A percentile compares a stretch with the other conserved stretches of the same genome.
Conservation (phyloP, 2,888 invertebrate genomes). For the Gymnoscelis rufifasciata region DNA sequence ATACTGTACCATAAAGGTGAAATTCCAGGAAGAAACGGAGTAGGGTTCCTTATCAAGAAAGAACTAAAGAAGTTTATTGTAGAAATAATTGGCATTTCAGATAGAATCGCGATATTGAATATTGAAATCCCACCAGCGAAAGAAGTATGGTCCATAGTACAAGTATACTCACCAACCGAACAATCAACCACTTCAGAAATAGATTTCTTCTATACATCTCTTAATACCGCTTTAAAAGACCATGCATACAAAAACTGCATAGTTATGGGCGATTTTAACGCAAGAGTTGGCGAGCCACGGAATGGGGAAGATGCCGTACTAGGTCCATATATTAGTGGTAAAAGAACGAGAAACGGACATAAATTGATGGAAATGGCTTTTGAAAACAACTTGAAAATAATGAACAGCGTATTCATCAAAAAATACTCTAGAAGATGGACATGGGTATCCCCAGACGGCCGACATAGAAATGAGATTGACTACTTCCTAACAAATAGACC, state of each 20-base stretch:
- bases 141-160: neutral
- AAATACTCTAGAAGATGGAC: too few species aligned
- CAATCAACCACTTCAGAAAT: neutral
- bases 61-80: neutral
- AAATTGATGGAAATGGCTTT: slow-evolving; percentile 7
- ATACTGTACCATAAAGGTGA: neutral
- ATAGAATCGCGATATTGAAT: neutral
- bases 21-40: neutral
- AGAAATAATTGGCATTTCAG: neutral
- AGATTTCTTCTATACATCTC: neutral
- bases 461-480: slow-evolving; percentile 19
- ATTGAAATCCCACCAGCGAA: neutral
- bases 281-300: neutral
- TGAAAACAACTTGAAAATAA: too few species aligned
- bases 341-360: slow-evolving; percentile 25
- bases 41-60: neutral
- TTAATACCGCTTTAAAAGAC: neutral
- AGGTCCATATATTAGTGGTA: neutral
- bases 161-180: too few species aligned
- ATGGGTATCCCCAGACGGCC: neutral
- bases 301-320: neutral
- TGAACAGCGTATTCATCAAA: too few species aligned
- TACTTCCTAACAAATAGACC: neutral
- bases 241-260: slow-evolving; percentile 1
- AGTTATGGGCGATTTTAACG: slow-evolving; percentile 1